These are phyloP conservation scores for Pseudois nayaur DNA, from an alignment of 2,113 vertebrate genomes.

Conservation along the genomic window DNA sequence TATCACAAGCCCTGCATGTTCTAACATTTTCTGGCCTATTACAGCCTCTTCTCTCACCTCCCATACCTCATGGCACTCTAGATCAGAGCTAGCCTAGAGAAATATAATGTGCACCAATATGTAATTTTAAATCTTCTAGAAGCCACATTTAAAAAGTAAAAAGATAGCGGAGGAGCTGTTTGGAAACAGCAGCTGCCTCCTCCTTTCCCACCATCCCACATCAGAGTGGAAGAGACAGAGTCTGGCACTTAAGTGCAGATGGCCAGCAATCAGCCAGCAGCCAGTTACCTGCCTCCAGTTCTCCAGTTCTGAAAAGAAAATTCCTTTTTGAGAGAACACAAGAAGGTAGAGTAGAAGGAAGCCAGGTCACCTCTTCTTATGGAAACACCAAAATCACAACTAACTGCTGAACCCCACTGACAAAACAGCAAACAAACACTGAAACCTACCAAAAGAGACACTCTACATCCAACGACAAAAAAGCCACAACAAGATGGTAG, in stretches of 20 bases:
- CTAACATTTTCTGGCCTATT: not conserved
- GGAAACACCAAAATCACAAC: not conserved
- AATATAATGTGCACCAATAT: not conserved
- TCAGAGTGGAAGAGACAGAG: not conserved
- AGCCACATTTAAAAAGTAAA: not conserved
- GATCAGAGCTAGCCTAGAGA: not conserved
- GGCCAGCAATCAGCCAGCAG: not conserved
- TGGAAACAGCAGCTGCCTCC: conserved; percentile 42
- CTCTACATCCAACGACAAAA: not conserved
- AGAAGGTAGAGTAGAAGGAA: not conserved
- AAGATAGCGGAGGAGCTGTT: conserved; percentile 77
- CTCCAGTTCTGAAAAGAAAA: not conserved
- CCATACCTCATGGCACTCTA: not conserved
- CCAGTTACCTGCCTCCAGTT: not conserved
- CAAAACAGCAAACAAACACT: not conserved
- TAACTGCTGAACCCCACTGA: not conserved
- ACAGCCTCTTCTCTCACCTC: not conserved
- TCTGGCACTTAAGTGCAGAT: not conserved
- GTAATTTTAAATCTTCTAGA: not conserved
- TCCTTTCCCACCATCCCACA: not conserved
- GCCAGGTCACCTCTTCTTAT: not conserved
- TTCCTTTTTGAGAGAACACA: not conserved
- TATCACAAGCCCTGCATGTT: not conserved
- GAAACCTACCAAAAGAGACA: not conserved
- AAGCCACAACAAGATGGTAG: not conserved